Percentiles rank a stretch among this genome's conserved stretches.
Conservation (phyloP, 2,888 invertebrate genomes). For the Limenitis camilla region DNA sequence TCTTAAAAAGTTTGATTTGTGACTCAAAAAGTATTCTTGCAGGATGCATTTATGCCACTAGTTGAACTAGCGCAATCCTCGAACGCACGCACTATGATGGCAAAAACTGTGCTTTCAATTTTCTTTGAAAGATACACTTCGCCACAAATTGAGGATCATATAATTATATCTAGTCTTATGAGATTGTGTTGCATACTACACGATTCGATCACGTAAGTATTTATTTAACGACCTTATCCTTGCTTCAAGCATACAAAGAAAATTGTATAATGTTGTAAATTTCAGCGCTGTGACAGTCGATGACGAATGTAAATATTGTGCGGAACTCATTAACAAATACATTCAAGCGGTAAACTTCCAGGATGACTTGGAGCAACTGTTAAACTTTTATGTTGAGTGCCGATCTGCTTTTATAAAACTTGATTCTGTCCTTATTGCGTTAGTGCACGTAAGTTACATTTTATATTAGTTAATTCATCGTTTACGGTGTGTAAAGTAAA, state of each 20-base stretch:
- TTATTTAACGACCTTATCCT: not conserved
- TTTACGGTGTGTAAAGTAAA: no score
- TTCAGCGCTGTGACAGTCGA: conserved; percentile 90
- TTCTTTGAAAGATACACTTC: conserved; percentile 67
- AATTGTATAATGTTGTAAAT: conserved; percentile 10
- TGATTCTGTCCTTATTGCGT: conserved; percentile 87
- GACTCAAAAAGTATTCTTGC: conserved; percentile 8
- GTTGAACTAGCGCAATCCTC: conserved; percentile 93
- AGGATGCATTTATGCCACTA: conserved; percentile 93
- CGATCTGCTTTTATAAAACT: conserved; percentile 92
- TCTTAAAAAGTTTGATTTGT: not conserved
- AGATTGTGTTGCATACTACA: conserved; percentile 92
- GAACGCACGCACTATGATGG: conserved; percentile 85
- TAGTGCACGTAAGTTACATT: conserved; percentile 82
- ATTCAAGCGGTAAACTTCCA: conserved; percentile 88
- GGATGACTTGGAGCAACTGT: conserved; percentile 90
- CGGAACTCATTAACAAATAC: conserved; percentile 86
- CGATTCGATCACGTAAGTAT: conserved; percentile 89
- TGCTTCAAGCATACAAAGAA: not conserved
- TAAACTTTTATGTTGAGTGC: conserved; percentile 95
- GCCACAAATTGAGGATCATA: conserved; percentile 82
- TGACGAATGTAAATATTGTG: conserved; percentile 91
- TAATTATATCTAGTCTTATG: conserved; percentile 91
- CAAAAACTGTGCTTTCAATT: conserved; percentile 85
- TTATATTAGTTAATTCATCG: not conserved